phyloP scores from a whole-genome alignment of 2,888 invertebrate genomes.

The Argyra leucocephala region DNA sequence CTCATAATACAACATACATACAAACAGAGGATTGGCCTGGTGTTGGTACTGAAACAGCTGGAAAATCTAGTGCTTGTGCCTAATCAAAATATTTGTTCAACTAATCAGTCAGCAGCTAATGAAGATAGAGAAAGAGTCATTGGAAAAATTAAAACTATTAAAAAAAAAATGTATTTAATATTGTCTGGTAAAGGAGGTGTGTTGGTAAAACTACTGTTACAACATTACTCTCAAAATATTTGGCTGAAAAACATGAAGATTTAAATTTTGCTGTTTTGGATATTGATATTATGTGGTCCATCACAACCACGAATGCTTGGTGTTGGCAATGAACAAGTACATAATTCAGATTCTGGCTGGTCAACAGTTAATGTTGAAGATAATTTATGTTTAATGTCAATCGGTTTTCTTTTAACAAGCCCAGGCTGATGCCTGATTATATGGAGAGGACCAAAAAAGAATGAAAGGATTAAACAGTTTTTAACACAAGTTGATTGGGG shows the following conservation, averaged over 20 bases:
- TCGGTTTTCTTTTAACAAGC: slow-evolving; percentile 80
- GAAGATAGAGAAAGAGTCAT: slow-evolving; percentile 64
- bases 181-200: slow-evolving; percentile 93
- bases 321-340: slow-evolving; percentile 83
- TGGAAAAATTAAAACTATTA: slow-evolving; percentile 66
- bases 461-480: slow-evolving; percentile 93
- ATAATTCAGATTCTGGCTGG: slow-evolving; percentile 94
- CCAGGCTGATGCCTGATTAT: slow-evolving; percentile 96
- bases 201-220: slow-evolving; percentile 95
- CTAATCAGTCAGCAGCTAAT: slow-evolving; percentile 47
- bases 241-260: slow-evolving; percentile 60
- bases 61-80: slow-evolving; percentile 85
- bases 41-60: slow-evolving; percentile 77
- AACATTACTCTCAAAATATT: slow-evolving; percentile 67
- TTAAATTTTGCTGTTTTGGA: slow-evolving; percentile 87
- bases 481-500: slow-evolving; percentile 94
- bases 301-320: slow-evolving; percentile 92
- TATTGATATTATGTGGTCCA: slow-evolving; percentile 95
- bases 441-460: slow-evolving; percentile 98
- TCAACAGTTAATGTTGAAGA: slow-evolving; percentile 92
- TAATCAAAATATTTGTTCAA: slow-evolving; percentile 81
- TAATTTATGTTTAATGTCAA: slow-evolving; percentile 93
- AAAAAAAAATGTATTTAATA: slow-evolving; percentile 77
- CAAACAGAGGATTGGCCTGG: slow-evolving; percentile 75
- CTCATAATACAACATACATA: no score